Evolutionary conservation across 2,113 vertebrate genomes (phyloP).

Genomic region (Alaudala cheleensis): DNA sequence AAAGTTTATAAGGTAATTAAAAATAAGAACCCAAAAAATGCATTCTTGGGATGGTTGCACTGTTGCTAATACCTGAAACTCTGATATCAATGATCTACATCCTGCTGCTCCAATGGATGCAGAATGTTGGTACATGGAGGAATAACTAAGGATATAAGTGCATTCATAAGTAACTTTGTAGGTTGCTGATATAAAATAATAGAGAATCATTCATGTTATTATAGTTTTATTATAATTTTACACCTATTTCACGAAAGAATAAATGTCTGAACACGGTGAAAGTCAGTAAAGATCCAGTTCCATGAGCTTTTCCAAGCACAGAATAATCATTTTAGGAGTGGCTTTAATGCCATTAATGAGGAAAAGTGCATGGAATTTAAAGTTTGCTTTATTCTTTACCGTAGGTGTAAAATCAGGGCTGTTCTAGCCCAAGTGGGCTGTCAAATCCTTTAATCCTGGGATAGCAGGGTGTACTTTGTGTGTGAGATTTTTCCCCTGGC

Average conservation of each 20-base stretch:
- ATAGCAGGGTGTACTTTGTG: background rate
- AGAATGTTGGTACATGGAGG: background rate
- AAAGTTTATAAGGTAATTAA: background rate
- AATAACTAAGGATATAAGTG: background rate
- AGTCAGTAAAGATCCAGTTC: background rate
- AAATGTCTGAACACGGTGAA: background rate
- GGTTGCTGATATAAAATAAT: background rate
- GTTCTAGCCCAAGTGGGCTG: background rate
- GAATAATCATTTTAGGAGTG: background rate
- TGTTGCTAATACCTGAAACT: background rate
- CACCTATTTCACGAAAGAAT: background rate
- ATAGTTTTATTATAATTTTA: background rate
- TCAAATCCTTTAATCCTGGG: background rate
- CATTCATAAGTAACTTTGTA: background rate
- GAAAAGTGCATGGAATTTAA: background rate
- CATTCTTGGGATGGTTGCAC: background rate
- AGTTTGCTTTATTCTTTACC: background rate
- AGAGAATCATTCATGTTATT: background rate
- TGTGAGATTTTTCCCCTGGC: background rate
- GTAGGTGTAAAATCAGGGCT: background rate
- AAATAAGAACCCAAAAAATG: background rate
- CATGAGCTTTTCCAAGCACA: background rate
- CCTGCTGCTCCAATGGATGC: accelerated
- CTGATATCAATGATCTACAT: accelerated
- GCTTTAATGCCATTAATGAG: background rate